These are phyloP conservation scores for Ictalurus furcatus DNA, from an alignment of 2,113 vertebrate genomes.

Conservation along the genomic window DNA sequence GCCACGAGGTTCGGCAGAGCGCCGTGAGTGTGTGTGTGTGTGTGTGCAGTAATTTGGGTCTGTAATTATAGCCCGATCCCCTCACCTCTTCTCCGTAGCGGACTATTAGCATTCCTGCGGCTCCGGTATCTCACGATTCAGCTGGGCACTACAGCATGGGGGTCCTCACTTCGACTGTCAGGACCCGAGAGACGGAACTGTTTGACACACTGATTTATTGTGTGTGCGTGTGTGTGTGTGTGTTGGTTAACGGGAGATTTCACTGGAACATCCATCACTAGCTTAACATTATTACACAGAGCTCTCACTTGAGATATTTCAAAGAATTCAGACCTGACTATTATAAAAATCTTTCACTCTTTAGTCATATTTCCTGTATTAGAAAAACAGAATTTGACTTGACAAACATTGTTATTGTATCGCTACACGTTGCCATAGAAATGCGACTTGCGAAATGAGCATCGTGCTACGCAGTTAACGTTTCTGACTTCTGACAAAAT, in stretches of 20 bases:
- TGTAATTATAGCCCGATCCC: constrained; percentile 54
- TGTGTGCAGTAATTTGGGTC: constrained; percentile 39
- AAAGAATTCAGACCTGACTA: background rate
- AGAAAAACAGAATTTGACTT: background rate
- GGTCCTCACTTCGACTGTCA: constrained; percentile 26
- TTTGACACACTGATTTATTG: constrained; percentile 5
- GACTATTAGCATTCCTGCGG: constrained; percentile 47
- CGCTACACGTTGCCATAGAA: background rate
- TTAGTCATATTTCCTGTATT: background rate
- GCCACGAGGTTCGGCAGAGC: constrained; percentile 30
- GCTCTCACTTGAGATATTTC: background rate
- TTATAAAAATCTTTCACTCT: background rate
- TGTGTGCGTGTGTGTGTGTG: constrained; percentile 12
- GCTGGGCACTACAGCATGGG: background rate
- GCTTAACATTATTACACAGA: background rate
- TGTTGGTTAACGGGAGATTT: background rate
- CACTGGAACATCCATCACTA: background rate
- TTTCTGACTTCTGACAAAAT: background rate
- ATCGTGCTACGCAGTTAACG: background rate
- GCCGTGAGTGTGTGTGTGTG: constrained; percentile 2
- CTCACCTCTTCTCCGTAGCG: constrained; percentile 31
- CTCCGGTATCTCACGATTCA: constrained; percentile 34
- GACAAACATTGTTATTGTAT: background rate
- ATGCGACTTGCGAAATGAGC: background rate
- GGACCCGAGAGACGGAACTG: background rate